Conservation (phyloP, 2,113 vertebrate genomes). For the Mormoops blainvillei region DNA sequence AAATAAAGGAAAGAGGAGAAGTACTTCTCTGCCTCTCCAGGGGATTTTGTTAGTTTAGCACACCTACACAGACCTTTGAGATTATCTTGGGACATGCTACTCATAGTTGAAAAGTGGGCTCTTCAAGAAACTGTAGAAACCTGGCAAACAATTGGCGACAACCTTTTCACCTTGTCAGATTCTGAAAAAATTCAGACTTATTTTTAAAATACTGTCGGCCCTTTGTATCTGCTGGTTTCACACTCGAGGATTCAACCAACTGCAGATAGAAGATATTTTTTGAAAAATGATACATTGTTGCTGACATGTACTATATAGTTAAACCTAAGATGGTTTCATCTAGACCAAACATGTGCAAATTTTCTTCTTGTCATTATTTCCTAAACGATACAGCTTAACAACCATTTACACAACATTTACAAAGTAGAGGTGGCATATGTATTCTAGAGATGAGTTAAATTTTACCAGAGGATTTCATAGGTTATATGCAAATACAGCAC, state of each 20-base stretch:
- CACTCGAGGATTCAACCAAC: background rate
- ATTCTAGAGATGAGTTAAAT: background rate
- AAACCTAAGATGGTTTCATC: background rate
- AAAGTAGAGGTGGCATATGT: background rate
- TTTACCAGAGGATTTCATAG: background rate
- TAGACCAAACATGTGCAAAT: background rate
- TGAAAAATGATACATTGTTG: no score
- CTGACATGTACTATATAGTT: background rate
- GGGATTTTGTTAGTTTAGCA: background rate
- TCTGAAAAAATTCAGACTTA: background rate
- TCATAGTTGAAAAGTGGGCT: background rate
- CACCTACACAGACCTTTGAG: background rate
- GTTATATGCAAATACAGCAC: background rate
- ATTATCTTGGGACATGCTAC: background rate
- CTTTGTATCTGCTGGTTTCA: background rate
- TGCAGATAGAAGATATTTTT: background rate
- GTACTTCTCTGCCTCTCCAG: background rate
- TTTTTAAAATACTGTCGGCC: background rate
- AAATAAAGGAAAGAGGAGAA: conserved; percentile 16
- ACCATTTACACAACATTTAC: background rate
- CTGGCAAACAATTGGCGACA: background rate
- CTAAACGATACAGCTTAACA: background rate
- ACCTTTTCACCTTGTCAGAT: background rate
- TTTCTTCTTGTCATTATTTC: background rate
- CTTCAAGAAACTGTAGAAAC: background rate